phyloP scores from a whole-genome alignment of 2,797 vertebrate genomes.

The Diplodus puntazzo region DNA sequence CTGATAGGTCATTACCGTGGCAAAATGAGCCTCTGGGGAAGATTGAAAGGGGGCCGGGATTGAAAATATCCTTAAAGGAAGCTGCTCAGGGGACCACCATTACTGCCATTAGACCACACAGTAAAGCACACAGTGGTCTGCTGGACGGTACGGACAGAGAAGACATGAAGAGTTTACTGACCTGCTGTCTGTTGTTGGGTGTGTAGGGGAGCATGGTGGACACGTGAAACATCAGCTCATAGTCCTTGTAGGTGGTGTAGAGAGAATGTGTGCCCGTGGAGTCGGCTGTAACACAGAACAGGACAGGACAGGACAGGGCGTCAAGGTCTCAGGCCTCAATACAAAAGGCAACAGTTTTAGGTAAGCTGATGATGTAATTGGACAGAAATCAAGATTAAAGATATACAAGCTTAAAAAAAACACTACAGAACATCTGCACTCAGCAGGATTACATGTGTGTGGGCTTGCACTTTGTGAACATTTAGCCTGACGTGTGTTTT shows the following conservation, averaged over 20 bases:
- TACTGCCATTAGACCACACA: constrained; percentile 41
- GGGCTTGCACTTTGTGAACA: constrained; percentile 24
- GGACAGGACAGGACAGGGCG: constrained; percentile 6
- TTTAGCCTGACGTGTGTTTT: constrained; percentile 31
- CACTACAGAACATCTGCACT: constrained; percentile 16
- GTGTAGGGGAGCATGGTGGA: constrained; percentile 97
- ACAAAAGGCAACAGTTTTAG: constrained; percentile 20
- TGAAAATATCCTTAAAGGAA: constrained; percentile 64
- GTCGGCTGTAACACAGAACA: constrained; percentile 88
- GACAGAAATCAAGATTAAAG: constrained; percentile 41
- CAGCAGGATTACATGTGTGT: constrained; percentile 34
- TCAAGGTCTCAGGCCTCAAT: constrained; percentile 10
- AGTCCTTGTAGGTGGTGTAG: constrained; percentile 99
- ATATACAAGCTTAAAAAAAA: neutral
- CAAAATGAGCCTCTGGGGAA: constrained; percentile 67
- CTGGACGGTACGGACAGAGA: neutral
- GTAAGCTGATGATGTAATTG: constrained; percentile 13
- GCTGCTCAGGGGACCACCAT: constrained; percentile 60
- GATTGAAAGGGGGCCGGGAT: constrained; percentile 60
- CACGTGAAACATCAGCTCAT: constrained; percentile 98
- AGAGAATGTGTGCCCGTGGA: constrained; percentile 97
- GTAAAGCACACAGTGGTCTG: constrained; percentile 29
- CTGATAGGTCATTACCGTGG: constrained; percentile 70
- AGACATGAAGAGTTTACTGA: constrained; percentile 68
- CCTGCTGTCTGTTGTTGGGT: constrained; percentile 97